These are phyloP conservation scores for Chaetura pelagica DNA, from an alignment of 2,113 vertebrate genomes.

Conservation along the genomic window DNA sequence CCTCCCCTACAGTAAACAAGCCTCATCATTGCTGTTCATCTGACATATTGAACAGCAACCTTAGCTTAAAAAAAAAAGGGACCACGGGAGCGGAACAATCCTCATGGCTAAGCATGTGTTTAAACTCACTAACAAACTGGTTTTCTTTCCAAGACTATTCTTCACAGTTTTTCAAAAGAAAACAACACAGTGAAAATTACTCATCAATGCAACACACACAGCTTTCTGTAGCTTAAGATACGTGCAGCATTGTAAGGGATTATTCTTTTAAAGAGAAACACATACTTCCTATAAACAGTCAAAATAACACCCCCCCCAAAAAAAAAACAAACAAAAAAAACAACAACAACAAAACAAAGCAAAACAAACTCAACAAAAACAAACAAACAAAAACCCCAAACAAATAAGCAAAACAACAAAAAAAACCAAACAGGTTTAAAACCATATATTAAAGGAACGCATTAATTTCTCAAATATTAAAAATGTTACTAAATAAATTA, in stretches of 20 bases:
- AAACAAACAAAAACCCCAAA: neutral
- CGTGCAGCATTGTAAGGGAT: neutral
- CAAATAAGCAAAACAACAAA: no score
- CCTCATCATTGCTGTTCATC: neutral
- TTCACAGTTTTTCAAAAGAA: neutral
- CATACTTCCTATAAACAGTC: neutral
- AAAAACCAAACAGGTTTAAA: neutral
- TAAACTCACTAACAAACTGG: neutral
- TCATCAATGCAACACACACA: neutral
- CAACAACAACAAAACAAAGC: no score
- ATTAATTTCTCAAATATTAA: neutral
- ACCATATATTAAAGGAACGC: accelerated
- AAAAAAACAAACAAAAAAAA: no score
- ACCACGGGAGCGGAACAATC: neutral
- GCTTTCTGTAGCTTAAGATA: neutral
- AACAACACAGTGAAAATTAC: neutral
- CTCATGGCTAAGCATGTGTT: neutral
- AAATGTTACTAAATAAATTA: neutral
- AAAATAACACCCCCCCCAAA: no score
- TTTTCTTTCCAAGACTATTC: neutral
- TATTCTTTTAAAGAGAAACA: neutral
- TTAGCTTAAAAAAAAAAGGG: neutral
- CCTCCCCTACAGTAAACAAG: neutral
- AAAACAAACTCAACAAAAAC: no score
- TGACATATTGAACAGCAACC: neutral